phyloP scores from a whole-genome alignment of 2,888 invertebrate genomes.

The Leucophora obtusa region DNA sequence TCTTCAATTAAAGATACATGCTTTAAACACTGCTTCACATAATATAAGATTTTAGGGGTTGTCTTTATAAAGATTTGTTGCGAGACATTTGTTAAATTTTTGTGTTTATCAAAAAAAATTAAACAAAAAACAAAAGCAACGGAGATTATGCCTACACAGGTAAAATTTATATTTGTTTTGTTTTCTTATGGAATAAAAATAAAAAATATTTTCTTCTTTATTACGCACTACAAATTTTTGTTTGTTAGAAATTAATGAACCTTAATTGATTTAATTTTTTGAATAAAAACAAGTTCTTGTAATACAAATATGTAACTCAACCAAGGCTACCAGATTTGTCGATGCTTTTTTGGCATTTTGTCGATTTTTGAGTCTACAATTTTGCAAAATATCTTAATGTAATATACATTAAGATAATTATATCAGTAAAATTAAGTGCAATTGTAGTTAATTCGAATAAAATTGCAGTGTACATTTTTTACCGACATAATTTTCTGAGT shows the following conservation, averaged over 20 bases:
- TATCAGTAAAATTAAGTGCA: too few species aligned
- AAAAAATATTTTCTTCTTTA: too few species aligned
- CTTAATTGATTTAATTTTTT: slow-evolving; percentile 31
- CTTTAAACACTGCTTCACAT: neutral
- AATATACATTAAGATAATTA: too few species aligned
- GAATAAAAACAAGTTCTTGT: slow-evolving; percentile 15
- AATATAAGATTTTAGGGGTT: slow-evolving; percentile 1
- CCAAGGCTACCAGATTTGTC: too few species aligned
- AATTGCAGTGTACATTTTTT: too few species aligned
- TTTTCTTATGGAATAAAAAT: neutral
- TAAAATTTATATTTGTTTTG: slow-evolving; percentile 43
- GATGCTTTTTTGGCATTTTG: too few species aligned
- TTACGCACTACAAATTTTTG: neutral
- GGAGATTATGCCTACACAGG: slow-evolving; percentile 28
- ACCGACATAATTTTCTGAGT: too few species aligned
- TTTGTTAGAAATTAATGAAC: slow-evolving; percentile 10
- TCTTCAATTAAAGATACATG: neutral
- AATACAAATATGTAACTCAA: neutral
- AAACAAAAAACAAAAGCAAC: slow-evolving; percentile 21
- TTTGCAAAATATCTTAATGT: too few species aligned
- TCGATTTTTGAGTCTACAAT: too few species aligned
- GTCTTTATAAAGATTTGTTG: slow-evolving; percentile 10
- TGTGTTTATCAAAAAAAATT: neutral
- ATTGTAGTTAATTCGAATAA: too few species aligned
- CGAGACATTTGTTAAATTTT: neutral